Conservation (phyloP, 2,888 invertebrate genomes). For the Dascillus cervinus region DNA sequence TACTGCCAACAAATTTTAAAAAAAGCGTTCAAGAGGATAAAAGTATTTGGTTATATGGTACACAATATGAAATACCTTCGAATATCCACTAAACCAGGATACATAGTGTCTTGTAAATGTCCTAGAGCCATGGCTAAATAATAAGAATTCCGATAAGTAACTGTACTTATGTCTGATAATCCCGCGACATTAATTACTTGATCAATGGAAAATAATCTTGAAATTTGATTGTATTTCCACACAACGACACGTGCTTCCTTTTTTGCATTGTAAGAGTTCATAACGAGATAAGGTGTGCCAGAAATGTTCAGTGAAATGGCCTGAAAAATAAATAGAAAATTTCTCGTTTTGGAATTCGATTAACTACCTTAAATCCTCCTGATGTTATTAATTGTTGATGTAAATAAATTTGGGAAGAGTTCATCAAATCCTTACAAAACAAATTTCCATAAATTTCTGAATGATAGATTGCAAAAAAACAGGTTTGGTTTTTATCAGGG, state of each 20-base stretch:
- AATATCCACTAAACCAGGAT: conserved; percentile 32
- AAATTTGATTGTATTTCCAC: conserved; percentile 26
- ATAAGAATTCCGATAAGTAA: conserved; percentile 22
- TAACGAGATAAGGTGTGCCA: too few relatives aligned
- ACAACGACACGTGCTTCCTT: conserved; percentile 25
- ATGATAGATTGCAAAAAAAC: background rate
- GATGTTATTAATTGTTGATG: background rate
- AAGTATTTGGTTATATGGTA: too few relatives aligned
- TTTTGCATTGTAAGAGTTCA: conserved; percentile 6
- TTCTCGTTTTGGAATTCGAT: background rate
- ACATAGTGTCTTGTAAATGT: conserved; percentile 27
- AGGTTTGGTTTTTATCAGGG: background rate
- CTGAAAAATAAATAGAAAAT: too few relatives aligned
- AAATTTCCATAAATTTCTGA: background rate
- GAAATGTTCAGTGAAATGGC: too few relatives aligned
- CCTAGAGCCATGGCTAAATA: conserved; percentile 34
- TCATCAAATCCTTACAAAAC: too few relatives aligned
- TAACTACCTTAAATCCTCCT: background rate
- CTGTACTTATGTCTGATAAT: conserved; percentile 28
- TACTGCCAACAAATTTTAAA: too few relatives aligned
- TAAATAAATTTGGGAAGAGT: background rate
- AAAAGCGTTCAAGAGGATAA: too few relatives aligned
- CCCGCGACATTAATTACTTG: conserved; percentile 28
- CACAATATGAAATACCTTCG: conserved; percentile 27
- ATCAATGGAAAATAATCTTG: conserved; percentile 22